Evolutionary conservation across 1,140 invertebrate genomes (phyloP).

Genomic region (Trypoxylus dichotomus): DNA sequence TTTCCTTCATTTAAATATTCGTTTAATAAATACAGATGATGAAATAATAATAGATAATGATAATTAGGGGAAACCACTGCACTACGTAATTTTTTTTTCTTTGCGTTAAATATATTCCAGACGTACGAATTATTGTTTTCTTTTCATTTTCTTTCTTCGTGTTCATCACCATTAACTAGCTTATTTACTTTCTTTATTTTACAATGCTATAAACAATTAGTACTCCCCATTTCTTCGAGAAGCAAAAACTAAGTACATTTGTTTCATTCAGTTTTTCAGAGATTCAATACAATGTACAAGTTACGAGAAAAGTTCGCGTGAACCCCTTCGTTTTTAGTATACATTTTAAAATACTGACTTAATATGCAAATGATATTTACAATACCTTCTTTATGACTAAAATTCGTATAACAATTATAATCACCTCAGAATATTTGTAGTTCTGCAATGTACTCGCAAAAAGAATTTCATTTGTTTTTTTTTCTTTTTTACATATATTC

Average conservation of each 20-base stretch:
- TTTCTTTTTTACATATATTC: conserved; percentile 30
- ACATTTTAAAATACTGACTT: conserved; percentile 37
- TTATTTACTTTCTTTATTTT: conserved; percentile 14
- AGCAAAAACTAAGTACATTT: conserved; percentile 16
- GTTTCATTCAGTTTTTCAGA: conserved; percentile 20
- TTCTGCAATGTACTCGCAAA: conserved; percentile 40
- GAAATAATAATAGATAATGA: conserved; percentile 27
- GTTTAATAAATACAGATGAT: conserved; percentile 26
- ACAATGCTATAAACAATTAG: conserved; percentile 21
- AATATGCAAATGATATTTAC: conserved; percentile 28
- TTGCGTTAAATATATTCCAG: conserved; percentile 13
- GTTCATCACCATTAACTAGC: conserved; percentile 20
- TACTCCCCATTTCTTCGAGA: not conserved
- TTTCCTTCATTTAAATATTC: conserved; percentile 36
- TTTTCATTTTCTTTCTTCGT: not conserved
- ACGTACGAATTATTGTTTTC: not conserved
- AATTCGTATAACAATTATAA: conserved; percentile 53
- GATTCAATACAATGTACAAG: conserved; percentile 13
- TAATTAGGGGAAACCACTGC: conserved; percentile 27
- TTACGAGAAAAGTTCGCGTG: not conserved
- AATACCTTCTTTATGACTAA: conserved; percentile 30
- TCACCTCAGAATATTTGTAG: conserved; percentile 49
- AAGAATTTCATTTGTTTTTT: not conserved
- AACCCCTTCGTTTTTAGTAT: conserved; percentile 29
- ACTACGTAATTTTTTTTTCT: conserved; percentile 15